Evolutionary conservation across 1,140 invertebrate species (phyloP).

Genomic region (Drosophila orena): DNA sequence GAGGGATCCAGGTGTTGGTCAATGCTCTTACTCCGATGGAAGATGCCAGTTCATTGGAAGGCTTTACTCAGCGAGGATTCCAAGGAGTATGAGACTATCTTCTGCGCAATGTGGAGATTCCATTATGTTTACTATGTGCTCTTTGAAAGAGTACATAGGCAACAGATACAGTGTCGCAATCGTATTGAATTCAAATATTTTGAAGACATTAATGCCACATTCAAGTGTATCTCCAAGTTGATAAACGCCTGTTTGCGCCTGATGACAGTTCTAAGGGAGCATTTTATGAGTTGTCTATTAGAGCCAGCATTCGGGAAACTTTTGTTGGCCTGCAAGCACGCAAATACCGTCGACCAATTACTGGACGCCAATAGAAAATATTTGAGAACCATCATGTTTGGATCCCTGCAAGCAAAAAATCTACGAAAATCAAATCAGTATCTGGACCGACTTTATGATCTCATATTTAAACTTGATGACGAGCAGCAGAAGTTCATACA

Average conservation of each 20-base stretch:
- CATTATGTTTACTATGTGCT: slow-evolving; percentile 56
- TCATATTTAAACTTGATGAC: slow-evolving; percentile 26
- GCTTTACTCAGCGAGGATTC: slow-evolving; percentile 21
- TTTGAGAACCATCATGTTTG: slow-evolving; percentile 26
- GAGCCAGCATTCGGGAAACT: slow-evolving; percentile 15
- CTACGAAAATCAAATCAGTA: background rate
- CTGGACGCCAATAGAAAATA: slow-evolving; percentile 31
- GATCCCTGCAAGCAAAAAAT: slow-evolving; percentile 3
- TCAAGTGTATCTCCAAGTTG: slow-evolving; percentile 8
- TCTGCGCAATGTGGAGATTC: slow-evolving; percentile 39
- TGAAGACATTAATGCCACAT: slow-evolving; percentile 3
- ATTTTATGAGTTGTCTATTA: slow-evolving; percentile 24
- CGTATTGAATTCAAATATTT: background rate
- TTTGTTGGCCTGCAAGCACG: background rate
- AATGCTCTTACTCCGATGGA: slow-evolving; percentile 38
- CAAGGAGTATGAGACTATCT: slow-evolving; percentile 26
- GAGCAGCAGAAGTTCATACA: slow-evolving; percentile 31
- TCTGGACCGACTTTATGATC: slow-evolving; percentile 22
- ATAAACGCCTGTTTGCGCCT: slow-evolving; percentile 4
- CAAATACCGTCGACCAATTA: slow-evolving; percentile 37
- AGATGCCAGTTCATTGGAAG: slow-evolving; percentile 13
- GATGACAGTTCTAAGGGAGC: slow-evolving; percentile 26
- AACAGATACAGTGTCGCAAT: slow-evolving; percentile 12
- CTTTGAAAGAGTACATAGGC: slow-evolving; percentile 18
- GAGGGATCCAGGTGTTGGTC: slow-evolving; percentile 38